Evolutionary conservation across 2,113 vertebrate species (phyloP).

Genomic region (Engraulis encrasicolus): DNA sequence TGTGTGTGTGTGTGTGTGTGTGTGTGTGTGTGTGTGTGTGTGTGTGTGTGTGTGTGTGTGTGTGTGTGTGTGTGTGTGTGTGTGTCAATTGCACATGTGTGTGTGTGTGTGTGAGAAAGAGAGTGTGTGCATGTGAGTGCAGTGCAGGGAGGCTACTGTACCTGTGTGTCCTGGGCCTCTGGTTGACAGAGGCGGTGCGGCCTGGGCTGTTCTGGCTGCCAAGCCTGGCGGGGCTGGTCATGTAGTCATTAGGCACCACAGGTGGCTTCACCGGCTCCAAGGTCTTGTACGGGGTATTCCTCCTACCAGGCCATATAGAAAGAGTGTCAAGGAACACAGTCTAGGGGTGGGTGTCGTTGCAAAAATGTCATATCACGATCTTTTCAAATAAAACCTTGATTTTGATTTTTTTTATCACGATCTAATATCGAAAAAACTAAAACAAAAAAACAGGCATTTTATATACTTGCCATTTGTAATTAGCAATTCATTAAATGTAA

Average conservation of each 20-base stretch:
- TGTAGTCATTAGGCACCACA: conserved; percentile 96
- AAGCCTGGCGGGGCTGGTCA: conserved; percentile 96
- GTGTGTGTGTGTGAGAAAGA: too few relatives aligned
- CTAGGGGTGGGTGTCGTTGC: too few relatives aligned
- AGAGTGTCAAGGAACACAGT: too few relatives aligned
- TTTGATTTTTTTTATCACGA: too few relatives aligned
- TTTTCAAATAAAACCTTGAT: too few relatives aligned
- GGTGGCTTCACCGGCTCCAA: conserved; percentile 96
- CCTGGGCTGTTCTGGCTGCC: conserved; percentile 94
- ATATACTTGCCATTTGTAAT: too few relatives aligned
- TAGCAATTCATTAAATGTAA: too few relatives aligned
- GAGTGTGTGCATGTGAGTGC: neutral
- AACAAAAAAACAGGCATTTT: too few relatives aligned
- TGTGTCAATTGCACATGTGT: too few relatives aligned
- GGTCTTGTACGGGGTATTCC: conserved; percentile 97
- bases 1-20: neutral
- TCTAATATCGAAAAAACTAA: too few relatives aligned
- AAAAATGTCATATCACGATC: too few relatives aligned
- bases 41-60: neutral
- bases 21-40: neutral
- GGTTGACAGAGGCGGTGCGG: conserved; percentile 95
- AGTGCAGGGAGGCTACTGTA: too few relatives aligned
- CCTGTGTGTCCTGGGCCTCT: conserved; percentile 98
- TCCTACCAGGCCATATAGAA: conserved; percentile 76
- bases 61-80: neutral